These are phyloP conservation scores for Ganaspis brasiliensis DNA, from an alignment of 2,888 invertebrate genomes.

Conservation along the genomic window DNA sequence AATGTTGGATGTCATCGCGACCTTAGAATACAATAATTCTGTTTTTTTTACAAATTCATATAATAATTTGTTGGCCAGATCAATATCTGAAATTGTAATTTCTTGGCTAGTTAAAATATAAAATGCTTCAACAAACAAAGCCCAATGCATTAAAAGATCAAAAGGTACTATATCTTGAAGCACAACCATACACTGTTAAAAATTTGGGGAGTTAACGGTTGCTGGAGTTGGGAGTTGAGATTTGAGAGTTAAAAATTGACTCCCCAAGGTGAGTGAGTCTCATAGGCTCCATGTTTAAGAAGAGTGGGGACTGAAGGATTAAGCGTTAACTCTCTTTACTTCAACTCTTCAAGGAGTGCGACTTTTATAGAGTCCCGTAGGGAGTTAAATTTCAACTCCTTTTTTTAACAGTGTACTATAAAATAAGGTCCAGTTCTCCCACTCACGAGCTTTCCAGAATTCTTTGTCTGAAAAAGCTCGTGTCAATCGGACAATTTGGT, in stretches of 20 bases:
- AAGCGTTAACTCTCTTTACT: too few species aligned
- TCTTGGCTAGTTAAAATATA: background rate
- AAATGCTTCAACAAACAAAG: background rate
- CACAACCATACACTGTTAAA: too few species aligned
- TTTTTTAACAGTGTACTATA: too few species aligned
- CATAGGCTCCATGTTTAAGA: too few species aligned
- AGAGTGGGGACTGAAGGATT: too few species aligned
- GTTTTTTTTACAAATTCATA: background rate
- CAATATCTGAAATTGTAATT: background rate
- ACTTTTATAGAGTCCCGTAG: too few species aligned
- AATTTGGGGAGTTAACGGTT: too few species aligned
- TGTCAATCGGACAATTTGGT: conserved; percentile 3
- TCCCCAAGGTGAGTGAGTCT: too few species aligned
- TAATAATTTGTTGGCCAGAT: background rate
- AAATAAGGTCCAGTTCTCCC: background rate
- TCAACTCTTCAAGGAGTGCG: too few species aligned
- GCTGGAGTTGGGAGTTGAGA: too few species aligned
- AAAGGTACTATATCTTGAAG: conserved; percentile 13
- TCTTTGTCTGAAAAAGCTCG: conserved; percentile 13
- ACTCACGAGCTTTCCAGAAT: conserved; percentile 5
- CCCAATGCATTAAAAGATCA: conserved; percentile 2
- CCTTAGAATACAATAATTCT: background rate
- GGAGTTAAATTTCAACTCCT: too few species aligned
- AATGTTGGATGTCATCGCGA: background rate
- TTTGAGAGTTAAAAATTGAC: too few species aligned